Base-by-base conservation (phyloP, 2,797 vertebrate genomes). In the Leptatherina wallacei region DNA sequence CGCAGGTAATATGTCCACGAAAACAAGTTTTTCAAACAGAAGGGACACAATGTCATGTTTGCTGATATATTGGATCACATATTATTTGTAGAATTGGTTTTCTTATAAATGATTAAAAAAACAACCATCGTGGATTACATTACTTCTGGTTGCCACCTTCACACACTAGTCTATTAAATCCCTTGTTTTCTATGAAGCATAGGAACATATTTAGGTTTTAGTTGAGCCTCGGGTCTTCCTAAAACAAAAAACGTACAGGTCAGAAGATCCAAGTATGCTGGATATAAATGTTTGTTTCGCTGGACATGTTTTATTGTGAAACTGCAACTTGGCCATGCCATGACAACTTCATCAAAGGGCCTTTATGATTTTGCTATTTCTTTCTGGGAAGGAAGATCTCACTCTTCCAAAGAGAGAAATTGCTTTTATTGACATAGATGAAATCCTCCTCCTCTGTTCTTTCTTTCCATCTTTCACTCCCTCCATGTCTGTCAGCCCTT, bases 391-490 rank as follows among this genome's bases (percentile, higher is more conserved):
- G 82, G 67, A 73, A 76, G 40, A 65, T 62, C 70, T 73, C 64
- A 62, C 49, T 78, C 82, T 85, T 58, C 22, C 60, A 51, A 22
- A 61, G 65, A 49, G 33, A 71, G 27, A 72, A 22, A 79, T 68
- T 65, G 66, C 75, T 75, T 83, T 80, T 79, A 85, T 84, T 83
- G 84, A 81, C 68, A 62, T 47, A 10, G 55, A 71, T 79, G 65
- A 58, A 80, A 78, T 82, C 71, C 73, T 78, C 68, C 55, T 61
- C 14, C 16, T 78, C 24, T 73, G 11, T 69, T 65, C 59, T 49
- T 66, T 62, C 52, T 63, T 54, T 61, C 62, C 72, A 63, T 51
- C 74, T 73, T 65, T 47, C 59, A 62, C 69, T 73, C 7, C 64
- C 51, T 70, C 32, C 54, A 36, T 30, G 4, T 73, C 85, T 77